Evolutionary conservation across 2,797 vertebrate genomes (phyloP), one percentile per base, ranked within the genome.

Genomic region (Arctocebus calabarensis): DNA sequence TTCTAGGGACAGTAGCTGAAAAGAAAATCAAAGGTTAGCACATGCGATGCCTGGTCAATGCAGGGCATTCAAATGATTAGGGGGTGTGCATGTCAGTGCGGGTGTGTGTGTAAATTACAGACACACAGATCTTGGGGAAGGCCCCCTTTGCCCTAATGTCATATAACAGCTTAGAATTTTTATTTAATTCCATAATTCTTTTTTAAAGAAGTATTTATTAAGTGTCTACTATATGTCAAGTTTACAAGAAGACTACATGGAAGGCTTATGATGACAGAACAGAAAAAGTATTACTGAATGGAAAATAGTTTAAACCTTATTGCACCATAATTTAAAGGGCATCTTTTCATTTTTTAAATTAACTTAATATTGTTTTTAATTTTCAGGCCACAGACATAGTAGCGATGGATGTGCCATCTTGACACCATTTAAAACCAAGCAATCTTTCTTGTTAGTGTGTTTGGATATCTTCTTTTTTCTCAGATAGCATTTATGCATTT

Each of bases 401-500:
- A 89, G 43, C 70, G 71, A 82, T 71, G 92, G 77, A 92, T 88
- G 43, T 88, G 59, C 37, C 74, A 82, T 88, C 64, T 87, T 22
- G 48, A 92, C 55, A 78, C 71, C 94, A 93, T 79, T 97, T 87
- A 89, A 92, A 92, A 96, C 91, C 77, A 79, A 96, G 73, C 75
- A 81, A 83, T 93, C 95, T 96, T 61, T 95, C 64, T 92, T 40
- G 40, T 40, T 88, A 90, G 64, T 94, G 52, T 85, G 85, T 37
- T 87, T 90, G 82, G 48, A 52, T 94, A 96, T 86, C 45, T 93
- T 71, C 71, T 74, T 91, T 93, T 86, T 66, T 20, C 75, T 92
- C 84, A 94, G 97, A 84, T 71, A 90, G 61, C 25, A 86, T 52
- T 90, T 86, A 37, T 61, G 34, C 70, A 81, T 94, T 95, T 92